These are phyloP conservation scores for Alouatta palliata DNA, from an alignment of 2,113 vertebrate species.

Conservation along the genomic window DNA sequence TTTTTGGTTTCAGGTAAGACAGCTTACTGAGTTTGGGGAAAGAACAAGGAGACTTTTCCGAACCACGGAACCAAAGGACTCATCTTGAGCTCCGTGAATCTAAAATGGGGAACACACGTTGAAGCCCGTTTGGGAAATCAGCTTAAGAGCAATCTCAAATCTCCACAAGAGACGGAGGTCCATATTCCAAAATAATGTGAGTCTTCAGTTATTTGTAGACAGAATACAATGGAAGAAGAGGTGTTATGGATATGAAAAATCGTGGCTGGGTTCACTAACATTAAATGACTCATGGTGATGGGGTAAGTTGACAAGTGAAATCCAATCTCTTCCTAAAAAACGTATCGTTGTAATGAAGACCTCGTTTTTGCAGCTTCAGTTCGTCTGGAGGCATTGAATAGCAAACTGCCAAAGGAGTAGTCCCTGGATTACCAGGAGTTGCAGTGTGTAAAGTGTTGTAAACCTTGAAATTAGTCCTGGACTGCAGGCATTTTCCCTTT, in stretches of 20 bases:
- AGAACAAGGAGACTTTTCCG: slow-evolving; percentile 30
- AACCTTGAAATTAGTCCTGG: slow-evolving; percentile 27
- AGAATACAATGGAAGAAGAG: background rate
- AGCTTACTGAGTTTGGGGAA: slow-evolving; percentile 54
- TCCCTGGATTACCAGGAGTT: background rate
- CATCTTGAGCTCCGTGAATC: background rate
- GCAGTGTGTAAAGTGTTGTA: background rate
- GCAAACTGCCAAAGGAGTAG: slow-evolving; percentile 16
- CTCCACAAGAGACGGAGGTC: background rate
- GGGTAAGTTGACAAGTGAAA: slow-evolving; percentile 17
- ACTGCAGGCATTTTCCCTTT: background rate
- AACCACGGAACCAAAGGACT: background rate
- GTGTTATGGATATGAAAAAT: background rate
- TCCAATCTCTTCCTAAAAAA: background rate
- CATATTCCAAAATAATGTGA: slow-evolving; percentile 14
- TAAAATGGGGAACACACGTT: background rate
- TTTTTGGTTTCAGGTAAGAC: slow-evolving; percentile 76
- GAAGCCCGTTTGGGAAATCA: slow-evolving; percentile 33
- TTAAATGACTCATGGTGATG: background rate
- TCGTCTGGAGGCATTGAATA: slow-evolving; percentile 24
- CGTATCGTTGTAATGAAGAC: background rate
- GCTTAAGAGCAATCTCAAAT: background rate
- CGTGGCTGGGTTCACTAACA: background rate
- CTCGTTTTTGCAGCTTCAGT: background rate
- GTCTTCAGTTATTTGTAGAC: background rate